A percentile compares a stretch with the other conserved stretches of the same genome.
phyloP scores from a whole-genome alignment of 2,888 invertebrate genomes.

The Ephialtes manifestator region DNA sequence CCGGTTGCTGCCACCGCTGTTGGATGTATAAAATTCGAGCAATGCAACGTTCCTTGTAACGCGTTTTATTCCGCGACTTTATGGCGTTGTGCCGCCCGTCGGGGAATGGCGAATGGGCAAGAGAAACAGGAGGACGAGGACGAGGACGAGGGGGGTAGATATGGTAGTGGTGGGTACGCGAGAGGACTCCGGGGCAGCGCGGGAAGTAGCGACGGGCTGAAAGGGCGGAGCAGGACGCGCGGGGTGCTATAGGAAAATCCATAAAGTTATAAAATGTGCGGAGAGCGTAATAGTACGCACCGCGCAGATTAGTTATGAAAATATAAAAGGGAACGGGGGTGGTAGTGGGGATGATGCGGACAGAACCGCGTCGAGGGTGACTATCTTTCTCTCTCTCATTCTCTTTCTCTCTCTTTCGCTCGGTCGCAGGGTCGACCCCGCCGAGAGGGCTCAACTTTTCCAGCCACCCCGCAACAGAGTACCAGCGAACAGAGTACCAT shows the following conservation, averaged over 20 bases:
- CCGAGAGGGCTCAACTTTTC: slow-evolving; percentile 83
- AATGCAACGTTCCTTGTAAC: slow-evolving; percentile 71
- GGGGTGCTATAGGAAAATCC: slow-evolving; percentile 88
- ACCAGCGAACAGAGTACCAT: slow-evolving; percentile 53
- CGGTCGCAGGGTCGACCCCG: slow-evolving; percentile 73
- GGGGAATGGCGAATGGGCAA: slow-evolving; percentile 70
- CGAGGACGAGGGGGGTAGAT: slow-evolving; percentile 44
- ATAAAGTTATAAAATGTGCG: slow-evolving; percentile 90
- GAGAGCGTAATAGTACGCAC: slow-evolving; percentile 83
- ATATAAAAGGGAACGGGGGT: slow-evolving; percentile 81
- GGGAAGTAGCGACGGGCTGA: slow-evolving; percentile 63
- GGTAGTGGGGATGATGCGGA: slow-evolving; percentile 69
- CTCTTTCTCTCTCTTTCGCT: slow-evolving; percentile 43
- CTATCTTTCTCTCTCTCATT: slow-evolving; percentile 45
- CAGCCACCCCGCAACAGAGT: slow-evolving; percentile 74
- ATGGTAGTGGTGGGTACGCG: slow-evolving; percentile 63
- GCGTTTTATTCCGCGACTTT: slow-evolving; percentile 76
- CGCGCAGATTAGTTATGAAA: slow-evolving; percentile 84
- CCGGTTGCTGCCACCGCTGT: slow-evolving; percentile 40
- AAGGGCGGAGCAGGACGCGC: slow-evolving; percentile 69
- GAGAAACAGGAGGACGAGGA: slow-evolving; percentile 57
- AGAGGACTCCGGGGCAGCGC: slow-evolving; percentile 57
- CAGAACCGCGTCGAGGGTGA: slow-evolving; percentile 72
- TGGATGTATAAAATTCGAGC: slow-evolving; percentile 67
- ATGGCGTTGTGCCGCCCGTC: slow-evolving; percentile 74